A percentile compares a stretch with the other conserved stretches of the same genome.
phyloP scores from a whole-genome alignment of 2,113 vertebrate genomes.

The Apodemus sylvaticus region DNA sequence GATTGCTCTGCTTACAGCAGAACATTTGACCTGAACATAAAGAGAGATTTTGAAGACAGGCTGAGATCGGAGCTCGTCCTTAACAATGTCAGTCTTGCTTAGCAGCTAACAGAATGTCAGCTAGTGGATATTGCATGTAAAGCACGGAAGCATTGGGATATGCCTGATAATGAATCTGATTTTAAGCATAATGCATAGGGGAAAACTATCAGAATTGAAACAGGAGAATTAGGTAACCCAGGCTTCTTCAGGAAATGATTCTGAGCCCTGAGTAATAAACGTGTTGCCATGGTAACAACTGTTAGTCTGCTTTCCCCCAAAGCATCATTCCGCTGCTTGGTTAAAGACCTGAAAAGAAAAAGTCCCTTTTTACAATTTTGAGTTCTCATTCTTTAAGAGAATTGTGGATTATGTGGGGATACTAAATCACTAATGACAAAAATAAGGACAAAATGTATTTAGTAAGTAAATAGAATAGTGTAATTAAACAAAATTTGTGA shows the following conservation, averaged over 20 bases:
- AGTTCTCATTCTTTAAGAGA: slow-evolving; percentile 3
- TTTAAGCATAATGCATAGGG: slow-evolving; percentile 2
- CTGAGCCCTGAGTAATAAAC: background rate
- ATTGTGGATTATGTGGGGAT: background rate
- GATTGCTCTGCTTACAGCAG: background rate
- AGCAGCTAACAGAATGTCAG: background rate
- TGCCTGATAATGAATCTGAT: slow-evolving; percentile 10
- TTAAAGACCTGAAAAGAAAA: background rate
- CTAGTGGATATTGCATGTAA: background rate
- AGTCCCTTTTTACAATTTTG: background rate
- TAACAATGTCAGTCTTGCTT: background rate
- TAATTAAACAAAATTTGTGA: background rate
- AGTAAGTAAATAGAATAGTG: background rate
- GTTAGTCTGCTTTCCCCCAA: background rate
- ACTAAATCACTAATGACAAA: background rate
- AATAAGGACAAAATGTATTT: background rate
- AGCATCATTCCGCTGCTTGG: background rate
- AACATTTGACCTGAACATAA: background rate
- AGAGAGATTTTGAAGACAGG: background rate
- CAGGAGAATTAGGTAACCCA: background rate
- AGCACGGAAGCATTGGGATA: background rate
- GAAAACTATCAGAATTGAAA: background rate
- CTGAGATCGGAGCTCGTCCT: background rate
- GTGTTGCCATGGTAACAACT: background rate
- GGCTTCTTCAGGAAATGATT: background rate